phyloP scores from a whole-genome alignment of 2,888 invertebrate species.

The Andrena camellia region DNA sequence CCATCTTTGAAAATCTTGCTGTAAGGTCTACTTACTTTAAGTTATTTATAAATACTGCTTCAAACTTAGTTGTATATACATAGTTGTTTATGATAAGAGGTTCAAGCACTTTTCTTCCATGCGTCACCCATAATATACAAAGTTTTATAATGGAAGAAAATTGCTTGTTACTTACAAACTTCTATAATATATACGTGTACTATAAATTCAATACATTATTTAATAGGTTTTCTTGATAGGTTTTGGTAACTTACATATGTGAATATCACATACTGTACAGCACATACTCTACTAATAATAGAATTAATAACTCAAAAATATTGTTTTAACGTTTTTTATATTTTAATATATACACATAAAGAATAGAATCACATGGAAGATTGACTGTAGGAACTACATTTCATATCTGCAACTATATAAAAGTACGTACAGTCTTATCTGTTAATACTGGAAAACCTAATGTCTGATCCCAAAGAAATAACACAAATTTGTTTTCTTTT shows the following conservation, averaged over 20 bases:
- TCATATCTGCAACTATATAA: constrained; percentile 5
- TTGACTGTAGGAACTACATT: background rate
- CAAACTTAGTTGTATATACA: constrained; percentile 11
- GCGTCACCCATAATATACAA: constrained; percentile 15
- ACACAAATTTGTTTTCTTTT: constrained; percentile 16
- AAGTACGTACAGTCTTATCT: constrained; percentile 14
- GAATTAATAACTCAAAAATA: constrained; percentile 8
- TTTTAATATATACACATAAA: constrained; percentile 8
- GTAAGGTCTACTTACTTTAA: constrained; percentile 42
- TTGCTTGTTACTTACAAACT: constrained; percentile 19
- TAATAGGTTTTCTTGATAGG: constrained; percentile 30
- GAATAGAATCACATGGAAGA: background rate
- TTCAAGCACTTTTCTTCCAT: constrained; percentile 25
- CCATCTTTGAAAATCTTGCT: background rate
- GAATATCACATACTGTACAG: constrained; percentile 26
- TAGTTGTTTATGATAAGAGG: constrained; percentile 15
- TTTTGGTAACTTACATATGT: constrained; percentile 34
- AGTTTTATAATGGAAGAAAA: constrained; percentile 21
- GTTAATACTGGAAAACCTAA: constrained; percentile 15
- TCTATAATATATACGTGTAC: background rate
- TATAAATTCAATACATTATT: constrained; percentile 25
- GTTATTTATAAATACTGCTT: constrained; percentile 48
- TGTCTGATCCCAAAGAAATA: constrained; percentile 14
- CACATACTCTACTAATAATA: constrained; percentile 4
- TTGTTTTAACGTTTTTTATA: constrained; percentile 37